phyloP scores from a whole-genome alignment of 2,113 vertebrate species.

The Austrofundulus limnaeus region DNA sequence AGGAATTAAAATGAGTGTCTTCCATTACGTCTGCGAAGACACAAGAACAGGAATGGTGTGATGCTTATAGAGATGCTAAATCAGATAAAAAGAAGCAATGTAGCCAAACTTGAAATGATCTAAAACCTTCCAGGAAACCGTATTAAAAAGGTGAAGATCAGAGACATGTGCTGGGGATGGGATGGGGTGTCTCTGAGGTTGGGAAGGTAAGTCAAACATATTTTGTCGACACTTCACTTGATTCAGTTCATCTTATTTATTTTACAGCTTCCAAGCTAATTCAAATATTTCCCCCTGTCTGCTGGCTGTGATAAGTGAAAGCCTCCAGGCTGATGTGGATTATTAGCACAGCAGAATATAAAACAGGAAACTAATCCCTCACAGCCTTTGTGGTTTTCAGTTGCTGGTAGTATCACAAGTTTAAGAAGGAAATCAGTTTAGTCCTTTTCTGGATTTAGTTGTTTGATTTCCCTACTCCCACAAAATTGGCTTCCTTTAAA shows the following conservation, averaged over 20 bases:
- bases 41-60: slow-evolving; percentile 40
- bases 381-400: too few relatives aligned
- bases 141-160: not conserved
- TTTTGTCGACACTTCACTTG: not conserved
- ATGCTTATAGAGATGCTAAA: not conserved
- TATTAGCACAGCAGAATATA: not conserved
- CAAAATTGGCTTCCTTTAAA: not conserved
- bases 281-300: not conserved
- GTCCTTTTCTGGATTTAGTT: not conserved
- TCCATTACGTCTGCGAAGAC: slow-evolving; percentile 92
- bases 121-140: not conserved
- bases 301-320: slow-evolving; percentile 2
- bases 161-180: not conserved
- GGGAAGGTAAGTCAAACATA: not conserved
- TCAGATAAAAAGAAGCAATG: not conserved
- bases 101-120: not conserved
- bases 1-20: slow-evolving; percentile 98
- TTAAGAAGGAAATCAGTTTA: not conserved
- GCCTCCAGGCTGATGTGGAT: not conserved
- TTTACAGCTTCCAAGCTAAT: not conserved
- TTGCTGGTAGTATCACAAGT: not conserved
- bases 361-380: not conserved
- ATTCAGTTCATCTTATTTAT: not conserved
- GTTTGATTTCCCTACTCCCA: not conserved
- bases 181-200: not conserved